Conservation (phyloP, 2,888 invertebrate species). For the Drosophila emarginata region DNA sequence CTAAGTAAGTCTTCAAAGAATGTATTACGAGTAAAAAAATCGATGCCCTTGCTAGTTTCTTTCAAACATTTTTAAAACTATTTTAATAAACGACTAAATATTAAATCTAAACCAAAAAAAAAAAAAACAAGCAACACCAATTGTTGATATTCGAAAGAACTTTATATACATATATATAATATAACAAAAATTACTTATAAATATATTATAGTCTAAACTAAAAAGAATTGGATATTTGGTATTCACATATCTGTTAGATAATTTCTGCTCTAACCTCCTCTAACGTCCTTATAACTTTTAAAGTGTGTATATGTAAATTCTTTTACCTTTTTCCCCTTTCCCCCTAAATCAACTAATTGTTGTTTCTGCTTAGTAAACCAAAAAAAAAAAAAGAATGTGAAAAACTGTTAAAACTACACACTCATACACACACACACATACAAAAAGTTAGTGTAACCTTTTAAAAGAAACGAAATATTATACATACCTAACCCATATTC, state of each 20-base stretch:
- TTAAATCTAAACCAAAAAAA: conserved; percentile 35
- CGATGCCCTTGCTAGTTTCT: conserved; percentile 49
- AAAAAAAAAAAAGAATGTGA: conserved; percentile 22
- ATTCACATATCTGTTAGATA: conserved; percentile 71
- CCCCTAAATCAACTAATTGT: conserved; percentile 20
- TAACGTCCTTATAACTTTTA: conserved; percentile 42
- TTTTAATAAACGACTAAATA: conserved; percentile 20
- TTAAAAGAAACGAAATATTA: conserved; percentile 46
- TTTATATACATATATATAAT: conserved; percentile 48
- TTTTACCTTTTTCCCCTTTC: conserved; percentile 18
- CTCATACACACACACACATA: conserved; percentile 42
- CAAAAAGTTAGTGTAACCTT: conserved; percentile 29
- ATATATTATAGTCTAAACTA: conserved; percentile 40
- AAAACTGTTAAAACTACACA: conserved; percentile 41
- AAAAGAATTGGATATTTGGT: conserved; percentile 58
- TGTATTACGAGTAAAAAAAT: conserved; percentile 24
- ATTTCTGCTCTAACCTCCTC: conserved; percentile 44
- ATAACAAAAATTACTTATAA: conserved; percentile 26
- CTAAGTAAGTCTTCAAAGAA: conserved; percentile 38
- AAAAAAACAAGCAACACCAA: conserved; percentile 39
- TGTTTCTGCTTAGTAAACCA: conserved; percentile 37
- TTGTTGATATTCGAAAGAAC: conserved; percentile 65
- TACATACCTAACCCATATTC: conserved; percentile 45
- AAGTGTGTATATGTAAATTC: conserved; percentile 39
- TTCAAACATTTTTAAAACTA: conserved; percentile 44